Base-by-base conservation (phyloP, 2,797 vertebrate species). In the Parauchenoglanis ngamensis region DNA sequence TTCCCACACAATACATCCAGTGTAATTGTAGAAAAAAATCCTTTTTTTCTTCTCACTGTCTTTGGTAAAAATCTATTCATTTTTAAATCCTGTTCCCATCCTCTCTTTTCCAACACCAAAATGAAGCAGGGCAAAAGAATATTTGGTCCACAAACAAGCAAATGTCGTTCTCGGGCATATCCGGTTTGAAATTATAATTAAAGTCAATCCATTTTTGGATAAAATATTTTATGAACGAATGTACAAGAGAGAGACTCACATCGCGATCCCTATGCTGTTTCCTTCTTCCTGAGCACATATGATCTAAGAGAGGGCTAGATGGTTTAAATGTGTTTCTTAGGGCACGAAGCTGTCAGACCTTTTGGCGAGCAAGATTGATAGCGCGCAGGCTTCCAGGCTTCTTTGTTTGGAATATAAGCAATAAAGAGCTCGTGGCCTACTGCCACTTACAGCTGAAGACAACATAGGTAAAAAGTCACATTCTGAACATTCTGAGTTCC, bases 401-500 rank as follows among this genome's bases (percentile, higher is more conserved):
- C 98, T 98, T 99, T 99, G 98, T 99, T 98, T 98, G 96, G 97
- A 98, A 97, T 96, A 97, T 95, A 96, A 96, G 98, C 97, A 97
- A 97, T 97, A 96, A 96, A 95, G 94, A 94, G 93, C 92, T 93
- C 68, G 90, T 92, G 92, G 92, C 91, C 93, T 91, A 92, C 92
- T 91, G 92, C 94, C 91, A 91, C 88, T 92, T 93, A 83, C 63
- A 93, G 91, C 93, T 88, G 86, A 91, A 91, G 90, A 91, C 90
- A 87, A 61, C 49, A 75, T 25, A 90, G 88, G 75, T 28, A 75
- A 75, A 81, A 70, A 78, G 52, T 82, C 56, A 83, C 31, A 25
- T 59, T 49, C 85, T 40, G 46, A 86, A 21, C 75, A 80, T 25
- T 81, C 23, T 54, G 46, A 44, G 44, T 57, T 87, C 40, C 31